These are phyloP conservation scores for Glaucomys volans DNA, from an alignment of 2,113 vertebrate species.

Conservation along the genomic window DNA sequence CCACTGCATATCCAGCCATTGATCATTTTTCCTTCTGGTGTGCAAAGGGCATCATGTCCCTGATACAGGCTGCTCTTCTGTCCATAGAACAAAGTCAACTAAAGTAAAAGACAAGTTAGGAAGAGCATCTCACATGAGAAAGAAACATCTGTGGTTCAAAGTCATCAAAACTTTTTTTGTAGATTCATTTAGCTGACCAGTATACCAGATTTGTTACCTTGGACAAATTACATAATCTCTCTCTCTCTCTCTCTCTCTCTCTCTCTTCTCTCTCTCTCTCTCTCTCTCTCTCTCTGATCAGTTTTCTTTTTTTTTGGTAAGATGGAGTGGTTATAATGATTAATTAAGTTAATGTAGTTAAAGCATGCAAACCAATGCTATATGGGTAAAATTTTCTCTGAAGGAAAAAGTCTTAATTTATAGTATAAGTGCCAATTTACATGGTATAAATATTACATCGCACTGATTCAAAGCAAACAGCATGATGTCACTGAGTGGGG, in stretches of 20 bases:
- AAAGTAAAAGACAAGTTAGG: not conserved
- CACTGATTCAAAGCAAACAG: not conserved
- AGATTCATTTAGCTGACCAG: not conserved
- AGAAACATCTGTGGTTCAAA: constrained; percentile 1
- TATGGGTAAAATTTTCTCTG: not conserved
- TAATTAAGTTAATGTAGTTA: not conserved
- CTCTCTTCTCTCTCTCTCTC: not conserved
- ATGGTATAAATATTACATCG: not conserved
- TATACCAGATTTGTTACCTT: not conserved
- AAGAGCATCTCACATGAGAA: not conserved
- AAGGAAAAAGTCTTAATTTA: not conserved
- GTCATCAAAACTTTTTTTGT: not conserved
- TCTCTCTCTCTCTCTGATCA: not conserved
- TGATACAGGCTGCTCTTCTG: not conserved
- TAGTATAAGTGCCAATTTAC: not conserved
- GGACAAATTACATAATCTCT: not conserved
- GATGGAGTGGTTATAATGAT: not conserved
- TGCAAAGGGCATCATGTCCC: not conserved
- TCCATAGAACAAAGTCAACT: not conserved
- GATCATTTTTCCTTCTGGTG: not conserved
- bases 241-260: too few species aligned
- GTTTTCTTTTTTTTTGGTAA: not conserved
- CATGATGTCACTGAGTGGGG: not conserved
- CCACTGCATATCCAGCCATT: not conserved
- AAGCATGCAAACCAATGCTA: not conserved